phyloP scores from a whole-genome alignment of 2,113 vertebrate genomes.

The Sakesphorus luctuosus region DNA sequence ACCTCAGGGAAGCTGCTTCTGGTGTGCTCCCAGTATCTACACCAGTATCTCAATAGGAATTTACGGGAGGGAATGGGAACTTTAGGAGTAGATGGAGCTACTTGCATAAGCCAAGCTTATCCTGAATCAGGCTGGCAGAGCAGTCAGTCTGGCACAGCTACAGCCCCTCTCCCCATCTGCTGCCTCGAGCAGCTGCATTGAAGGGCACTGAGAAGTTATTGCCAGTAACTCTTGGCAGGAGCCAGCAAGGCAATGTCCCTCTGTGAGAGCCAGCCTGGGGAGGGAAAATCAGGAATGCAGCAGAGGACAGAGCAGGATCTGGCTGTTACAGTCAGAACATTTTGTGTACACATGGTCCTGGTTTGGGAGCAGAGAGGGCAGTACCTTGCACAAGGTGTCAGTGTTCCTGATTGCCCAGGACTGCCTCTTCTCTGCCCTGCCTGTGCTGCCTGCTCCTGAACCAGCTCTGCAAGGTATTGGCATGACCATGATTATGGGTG shows the following conservation, averaged over 20 bases:
- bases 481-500: not conserved
- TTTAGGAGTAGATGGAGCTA: not conserved
- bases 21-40: not conserved
- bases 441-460: not conserved
- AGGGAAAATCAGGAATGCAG: not conserved
- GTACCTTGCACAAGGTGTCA: not conserved
- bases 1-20: not conserved
- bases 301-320: not conserved
- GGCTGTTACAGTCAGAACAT: not conserved
- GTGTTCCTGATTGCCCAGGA: accelerated
- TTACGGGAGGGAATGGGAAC: not conserved
- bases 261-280: not conserved
- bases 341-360: not conserved
- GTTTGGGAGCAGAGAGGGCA: not conserved
- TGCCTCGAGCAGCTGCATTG: slow-evolving; percentile 51
- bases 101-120: not conserved
- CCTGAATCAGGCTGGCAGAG: slow-evolving; percentile 6
- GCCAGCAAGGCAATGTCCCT: slow-evolving; percentile 13
- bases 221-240: slow-evolving; percentile 51
- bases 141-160: slow-evolving; percentile 37
- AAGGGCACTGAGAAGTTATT: slow-evolving; percentile 38
- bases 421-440: not conserved
- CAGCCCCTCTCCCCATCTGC: slow-evolving; percentile 46
- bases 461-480: not conserved
- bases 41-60: not conserved